Evolutionary conservation across 2,113 vertebrate genomes (phyloP), one percentile per base, ranked within the genome.

Genomic region (Willisornis vidua): DNA sequence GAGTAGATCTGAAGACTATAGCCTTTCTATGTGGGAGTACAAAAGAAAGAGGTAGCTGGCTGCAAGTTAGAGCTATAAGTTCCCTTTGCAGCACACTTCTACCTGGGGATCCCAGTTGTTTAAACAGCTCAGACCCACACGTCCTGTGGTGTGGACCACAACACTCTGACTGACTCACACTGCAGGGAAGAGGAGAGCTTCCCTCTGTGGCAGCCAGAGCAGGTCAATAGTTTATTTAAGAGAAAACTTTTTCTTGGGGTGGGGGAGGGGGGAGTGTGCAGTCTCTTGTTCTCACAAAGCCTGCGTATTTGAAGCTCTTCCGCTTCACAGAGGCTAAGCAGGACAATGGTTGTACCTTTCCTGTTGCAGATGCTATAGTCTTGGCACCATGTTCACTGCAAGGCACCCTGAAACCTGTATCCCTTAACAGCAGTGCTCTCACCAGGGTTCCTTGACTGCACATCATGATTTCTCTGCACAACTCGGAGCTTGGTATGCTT

Each of bases 211-310:
- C 26, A 58, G 41, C 31, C 62, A 22, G 7, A 77, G 13, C 28
- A 0, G 0, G 13, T 4, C 1, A 3, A n/a, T 3, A 33, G 24
- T 24, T 77, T 28, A 48, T 59, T 81, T 85, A 28, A 59, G 10
- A 79, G 48, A 62, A 58, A 35, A 8, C 7, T 4, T 78, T 80
- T 62, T 49, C 41, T 39, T 85, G 14, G 25, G 20, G 55, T 13
- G 55, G 55, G 55, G 29, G 31, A 29, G 18, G 52, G 29, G 55
- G 55, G 19, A 12, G 3, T 12, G 5, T 19, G 3, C 8, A 33
- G 2, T 46, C 19, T 80, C 5, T 12, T 1, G 41, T 29, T 72
- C 49, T 29, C 19, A 8, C 14, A 45, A 58, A 79, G 19, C 43
- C 35, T 48, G 66, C 17, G 7, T 49, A 17, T 35, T 79, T 23